Percentiles rank a stretch among this genome's conserved stretches.
These are phyloP conservation scores for Chrysaora quinquecirrha DNA, from an alignment of 30 jellyfish, hydroid and myxozoan genomes.

Conservation along the genomic window DNA sequence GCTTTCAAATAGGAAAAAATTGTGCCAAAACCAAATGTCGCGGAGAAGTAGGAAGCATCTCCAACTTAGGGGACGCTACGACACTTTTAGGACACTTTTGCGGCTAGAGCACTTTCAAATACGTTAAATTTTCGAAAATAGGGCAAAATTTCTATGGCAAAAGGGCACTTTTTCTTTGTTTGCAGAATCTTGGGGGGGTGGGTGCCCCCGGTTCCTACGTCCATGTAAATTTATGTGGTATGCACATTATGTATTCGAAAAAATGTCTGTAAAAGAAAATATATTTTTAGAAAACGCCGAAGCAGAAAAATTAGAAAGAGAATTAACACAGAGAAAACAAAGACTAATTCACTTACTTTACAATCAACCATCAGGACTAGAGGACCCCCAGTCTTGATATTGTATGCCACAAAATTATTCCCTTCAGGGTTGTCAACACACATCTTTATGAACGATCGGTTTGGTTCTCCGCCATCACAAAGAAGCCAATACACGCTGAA, in stretches of 20 bases:
- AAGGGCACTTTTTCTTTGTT: background rate
- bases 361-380: background rate
- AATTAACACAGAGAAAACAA: background rate
- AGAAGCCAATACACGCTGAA: slow-evolving; percentile 4
- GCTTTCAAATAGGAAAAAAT: background rate
- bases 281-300: too few species aligned
- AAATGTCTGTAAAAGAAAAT: too few species aligned
- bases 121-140: background rate
- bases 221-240: too few species aligned
- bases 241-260: too few species aligned
- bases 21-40: too few species aligned
- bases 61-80: background rate
- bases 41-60: background rate
- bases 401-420: too few species aligned
- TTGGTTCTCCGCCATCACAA: slow-evolving; percentile 2
- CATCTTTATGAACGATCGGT: background rate
- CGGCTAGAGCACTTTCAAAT: slow-evolving; percentile 1
- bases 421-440: background rate
- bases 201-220: too few species aligned
- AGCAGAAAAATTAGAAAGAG: too few species aligned
- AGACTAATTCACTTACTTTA: background rate
- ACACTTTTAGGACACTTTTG: background rate
- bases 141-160: background rate
- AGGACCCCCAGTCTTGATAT: too few species aligned
- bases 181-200: too few species aligned